Base-by-base conservation (phyloP, 2,113 vertebrate genomes). In the Colaptes auratus region DNA sequence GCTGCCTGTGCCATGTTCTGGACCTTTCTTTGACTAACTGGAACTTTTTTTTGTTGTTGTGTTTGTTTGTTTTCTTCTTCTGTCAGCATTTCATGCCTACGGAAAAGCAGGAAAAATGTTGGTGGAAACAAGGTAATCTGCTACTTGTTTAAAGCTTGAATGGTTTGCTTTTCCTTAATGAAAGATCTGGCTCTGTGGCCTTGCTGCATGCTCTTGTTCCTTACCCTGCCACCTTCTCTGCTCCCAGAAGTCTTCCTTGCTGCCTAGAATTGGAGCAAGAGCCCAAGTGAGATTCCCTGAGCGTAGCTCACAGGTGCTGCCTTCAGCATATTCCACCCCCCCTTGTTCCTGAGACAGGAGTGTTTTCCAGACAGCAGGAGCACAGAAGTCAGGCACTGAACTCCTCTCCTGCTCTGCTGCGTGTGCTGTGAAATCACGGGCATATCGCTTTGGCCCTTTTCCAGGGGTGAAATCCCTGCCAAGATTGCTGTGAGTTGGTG, bases 91-190 rank as follows among this genome's bases (percentile, higher is more conserved):
- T 93, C 99, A 99, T 8, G 99, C 99, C 88, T 99, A 99, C 9
- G 99, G 99, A 52, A 99, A 99, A 97, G 97, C 98, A 15, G 99
- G 99, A 79, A 99, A 99, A 95, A 98, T 98, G 82, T 82, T 99
- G 96, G 99, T 99, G 97, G 99, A 99, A 96, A 98, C 98, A 55
- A 99, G 99, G 99, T 98, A 97, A 98, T 74, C 8, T 42, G 17
- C 16, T 25, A 0, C 70, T 59, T 72, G 4, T 39, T 79, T 50
- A 5, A 61, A 50, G 67, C 9, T 36, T 15, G 33, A 82, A 10
- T 25, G 12, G 61, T 92, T 82, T 61, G 61, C 14, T 20, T 88
- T 53, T 63, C 70, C 70, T 84, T 48, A 65, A 12, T 21, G 70
- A 17, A 50, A 52, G 30, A 23, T 53, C 30, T 36, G n/a, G n/a